Base-by-base conservation (phyloP, 2,888 invertebrate species). In the Apocheima hispidaria region DNA sequence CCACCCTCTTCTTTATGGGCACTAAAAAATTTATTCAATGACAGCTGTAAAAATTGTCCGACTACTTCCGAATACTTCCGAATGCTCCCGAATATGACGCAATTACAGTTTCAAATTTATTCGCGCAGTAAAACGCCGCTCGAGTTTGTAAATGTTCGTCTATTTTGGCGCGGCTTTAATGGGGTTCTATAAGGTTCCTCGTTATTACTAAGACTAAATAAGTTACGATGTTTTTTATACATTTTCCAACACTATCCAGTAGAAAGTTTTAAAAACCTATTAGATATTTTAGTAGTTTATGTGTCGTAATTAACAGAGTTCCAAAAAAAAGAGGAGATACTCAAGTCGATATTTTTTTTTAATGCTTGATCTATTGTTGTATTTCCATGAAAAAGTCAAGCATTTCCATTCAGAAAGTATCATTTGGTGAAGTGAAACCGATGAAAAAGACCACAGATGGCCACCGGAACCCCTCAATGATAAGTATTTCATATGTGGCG, bases 11-110 rank as follows among this genome's bases (percentile, higher is more conserved):
- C 30, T n/a, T 18, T 62, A 62, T 48, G 56, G 28, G 21, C 28
- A 28, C 46, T 52, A 51, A 56, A 56, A 48, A 49, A 49, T 62
- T 48, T 62, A 62, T 56, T 57, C 48, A 62, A 52, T 57, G 61
- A 48, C 48, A 52, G 56, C 41, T 56, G 56, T 62, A 62, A 62
- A 60, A 61, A 57, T 52, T 41, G 18, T 35, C 48, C 35, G 36
- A 48, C 41, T 35, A 52, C 52, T 57, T 49, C 61, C 46, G 56
- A 61, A 51, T 23, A 35, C 9, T 16, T 7, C 30, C 51, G 51
- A 40, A 40, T 26, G 9, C 2, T 3, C 18, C 40, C 40, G 51
- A 51, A 40, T 40, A 48, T 59, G 59, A 50, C 33, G 38, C 60
- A 51, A 55, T 60, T 50, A 51, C 55, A 16, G 10, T 55, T 60